Base-by-base conservation (phyloP, 2,888 invertebrate genomes). In the Spilosoma lubricipeda region DNA sequence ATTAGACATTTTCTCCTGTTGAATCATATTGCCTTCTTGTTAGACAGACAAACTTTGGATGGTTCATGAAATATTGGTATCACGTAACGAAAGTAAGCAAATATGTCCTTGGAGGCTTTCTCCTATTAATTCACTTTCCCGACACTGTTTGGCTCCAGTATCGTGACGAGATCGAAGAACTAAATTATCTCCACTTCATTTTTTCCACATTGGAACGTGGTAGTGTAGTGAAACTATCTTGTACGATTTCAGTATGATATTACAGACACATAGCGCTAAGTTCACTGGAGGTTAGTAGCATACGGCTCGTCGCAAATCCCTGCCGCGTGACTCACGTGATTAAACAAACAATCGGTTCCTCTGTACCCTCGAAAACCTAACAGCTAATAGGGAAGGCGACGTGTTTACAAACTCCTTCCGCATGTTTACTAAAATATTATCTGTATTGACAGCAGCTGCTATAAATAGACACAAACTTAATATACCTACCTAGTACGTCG, bases 51-150 rank as follows among this genome's bases (percentile, higher is more conserved):
- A 76, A 80, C 74, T 82, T 83, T 75, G 77, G 79, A 79, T 82
- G 76, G 80, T 84, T 79, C 72, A 80, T 87, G 82, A 85, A 80
- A 88, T 80, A 90, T 87, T 87, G 84, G 82, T 81, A 73, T 86
- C 90, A 90, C 90, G 89, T 90, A 91, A 92, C 88, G 89, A 89
- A 90, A 90, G 88, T 85, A 87, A 88, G 79, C 89, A 90, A 87
- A 90, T 89, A 89, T 93, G 91, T 94, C 94, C 94, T 93, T 92
- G 75, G 90, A 92, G 88, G 93, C 94, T 94, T 95, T 95, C 94
- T 91, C 93, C 90, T 89, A 92, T 94, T 93, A 93, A 94, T 93
- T 94, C 93, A 93, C 94, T 94, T 94, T 95, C 94, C 87, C 84
- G 85, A 87, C 87, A 85, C 85, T 86, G 84, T 86, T 90, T 85